Base-by-base conservation (phyloP, 1,140 invertebrate species). In the Ceratina australensis region DNA sequence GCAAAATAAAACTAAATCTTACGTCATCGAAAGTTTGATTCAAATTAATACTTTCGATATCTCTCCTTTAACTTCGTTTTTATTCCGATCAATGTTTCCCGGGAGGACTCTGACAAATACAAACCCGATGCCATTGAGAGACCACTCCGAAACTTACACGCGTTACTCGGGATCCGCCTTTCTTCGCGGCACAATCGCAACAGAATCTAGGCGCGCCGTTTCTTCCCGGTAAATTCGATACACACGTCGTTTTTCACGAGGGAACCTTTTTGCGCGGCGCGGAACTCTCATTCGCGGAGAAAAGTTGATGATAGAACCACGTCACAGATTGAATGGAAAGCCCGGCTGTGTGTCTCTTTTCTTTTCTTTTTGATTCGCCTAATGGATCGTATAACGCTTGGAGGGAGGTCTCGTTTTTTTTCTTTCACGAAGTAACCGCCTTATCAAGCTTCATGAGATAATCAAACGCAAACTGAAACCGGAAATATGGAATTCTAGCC, bases 381-480 rank as follows among this genome's bases (percentile, higher is more conserved):
- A 83, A 83, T 83, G 73, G 81, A 82, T 77, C 78, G 68, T 76
- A 80, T 82, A 76, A 82, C 75, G 78, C 63, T 72, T 63, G 64
- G 54, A 71, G 49, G 52, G 61, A 59, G 67, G 52, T 52, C 42
- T 52, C 24, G n/a, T 75, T 72, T 82, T 33, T 83, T 83, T 64
- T 73, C 69, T 33, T 83, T 83, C 68, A 69, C 69, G 22, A 59
- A 57, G 54, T 83, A 83, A 82, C 74, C 80, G 78, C 78, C 81
- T 83, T 81, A 82, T 83, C 63, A 24, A 26, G 26, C 60, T n/a
- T 28, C 33, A 33, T 7, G 33, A 7, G 33, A 3, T 33, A 7
- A 33, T 3, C 33, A 33, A 7, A 33, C 33, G 33, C 33, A 42
- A 42, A 42, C 33, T 10, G 33, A 42, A 10, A 0, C 33, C 33